Evolutionary conservation across 2,113 vertebrate species (phyloP), one percentile per base, ranked within the genome.

Genomic region (Macrotus californicus): DNA sequence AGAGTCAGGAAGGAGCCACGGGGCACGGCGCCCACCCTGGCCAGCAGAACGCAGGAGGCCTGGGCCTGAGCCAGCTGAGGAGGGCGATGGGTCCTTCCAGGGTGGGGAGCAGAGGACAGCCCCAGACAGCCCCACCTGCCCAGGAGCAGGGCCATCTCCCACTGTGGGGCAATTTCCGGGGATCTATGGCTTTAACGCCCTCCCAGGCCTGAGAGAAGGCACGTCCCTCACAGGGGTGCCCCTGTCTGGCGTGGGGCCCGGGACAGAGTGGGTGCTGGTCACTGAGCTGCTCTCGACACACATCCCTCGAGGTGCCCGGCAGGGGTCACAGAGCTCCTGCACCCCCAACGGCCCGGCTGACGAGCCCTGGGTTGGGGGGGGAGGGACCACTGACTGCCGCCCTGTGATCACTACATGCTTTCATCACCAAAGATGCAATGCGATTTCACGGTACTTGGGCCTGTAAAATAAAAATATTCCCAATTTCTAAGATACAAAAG

Each of bases 381-480:
- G 52, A 77, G 48, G 48, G 18, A 69, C 43, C 31, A 6, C 59
- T 7, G 0, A 18, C 3, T 15, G 84, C 77, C 4, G 1, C 22
- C 80, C 67, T 12, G 13, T 36, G 70, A 88, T 92, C 21, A 81
- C 94, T 29, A 7, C 0, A 39, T 31, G 41, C 43, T 88, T 67
- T 80, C 80, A 67, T 3, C 73, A 95, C 95, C 95, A 85, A 73
- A 89, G 94, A 94, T 15, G 75, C 84, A 77, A 77, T 29, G 73
- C 48, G 89, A 91, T 94, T 92, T 94, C 95, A 96, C 56, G 79
- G 96, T 79, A 85, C 94, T 92, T 92, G 83, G 80, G 59, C 87
- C 75, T 94, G 87, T 46, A 70, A 96, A 83, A 81, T n/a, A 72
- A 76, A 94, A 96, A 95, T 8, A 75, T 29, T 56, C 96, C 89